Percentiles rank a stretch among this genome's conserved stretches.
Evolutionary conservation across 2,888 invertebrate genomes (phyloP).

Genomic region (Pollenia labialis): DNA sequence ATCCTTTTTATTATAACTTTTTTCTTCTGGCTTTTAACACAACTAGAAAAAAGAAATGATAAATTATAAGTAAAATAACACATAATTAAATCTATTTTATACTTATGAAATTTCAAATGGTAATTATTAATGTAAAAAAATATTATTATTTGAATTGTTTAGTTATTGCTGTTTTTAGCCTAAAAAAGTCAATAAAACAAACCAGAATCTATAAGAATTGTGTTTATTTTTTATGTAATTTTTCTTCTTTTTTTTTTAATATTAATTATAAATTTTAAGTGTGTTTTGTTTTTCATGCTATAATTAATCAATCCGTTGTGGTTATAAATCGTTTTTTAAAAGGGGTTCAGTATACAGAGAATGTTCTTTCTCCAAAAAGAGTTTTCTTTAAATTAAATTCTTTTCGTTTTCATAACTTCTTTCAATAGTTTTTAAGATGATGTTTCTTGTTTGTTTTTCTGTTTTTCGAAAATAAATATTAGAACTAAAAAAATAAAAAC

Average conservation of each 20-base stretch:
- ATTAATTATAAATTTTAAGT: conserved; percentile 46
- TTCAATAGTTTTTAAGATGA: conserved; percentile 37
- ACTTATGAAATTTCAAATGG: conserved; percentile 45
- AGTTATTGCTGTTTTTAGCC: conserved; percentile 57
- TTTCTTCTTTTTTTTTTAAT: conserved; percentile 25
- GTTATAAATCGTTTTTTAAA: conserved; percentile 59
- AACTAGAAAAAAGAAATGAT: conserved; percentile 41
- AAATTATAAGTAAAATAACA: conserved; percentile 32
- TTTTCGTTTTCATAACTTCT: conserved; percentile 8
- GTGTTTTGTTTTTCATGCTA: conserved; percentile 49
- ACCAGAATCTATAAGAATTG: conserved; percentile 67
- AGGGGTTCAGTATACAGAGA: conserved; percentile 57
- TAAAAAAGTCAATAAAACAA: conserved; percentile 65
- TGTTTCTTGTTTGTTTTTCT: conserved; percentile 30
- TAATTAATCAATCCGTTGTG: conserved; percentile 55
- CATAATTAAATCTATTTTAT: conserved; percentile 51
- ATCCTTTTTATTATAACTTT: conserved; percentile 35
- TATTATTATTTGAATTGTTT: conserved; percentile 52
- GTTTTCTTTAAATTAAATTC: neutral
- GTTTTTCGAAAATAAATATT: conserved; percentile 37
- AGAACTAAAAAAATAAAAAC: conserved; percentile 39
- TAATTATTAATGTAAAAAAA: conserved; percentile 57
- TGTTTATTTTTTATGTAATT: conserved; percentile 65
- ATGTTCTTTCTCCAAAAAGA: conserved; percentile 28
- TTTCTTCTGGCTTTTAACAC: conserved; percentile 55